Evolutionary conservation across 2,888 invertebrate species (phyloP).

Genomic region (Netelia inedita): DNA sequence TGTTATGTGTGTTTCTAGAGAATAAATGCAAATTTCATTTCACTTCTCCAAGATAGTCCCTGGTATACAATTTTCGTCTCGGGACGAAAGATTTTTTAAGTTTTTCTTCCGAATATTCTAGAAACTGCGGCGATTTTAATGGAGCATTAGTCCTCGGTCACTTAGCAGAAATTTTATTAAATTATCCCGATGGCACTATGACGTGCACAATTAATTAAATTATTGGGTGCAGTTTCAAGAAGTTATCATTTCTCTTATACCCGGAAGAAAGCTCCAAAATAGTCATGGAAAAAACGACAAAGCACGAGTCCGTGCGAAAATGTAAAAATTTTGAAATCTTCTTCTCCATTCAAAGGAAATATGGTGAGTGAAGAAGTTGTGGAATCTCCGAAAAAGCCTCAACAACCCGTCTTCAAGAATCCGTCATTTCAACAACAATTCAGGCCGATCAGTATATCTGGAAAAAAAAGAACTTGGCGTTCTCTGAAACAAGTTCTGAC

Average conservation of each 20-base stretch:
- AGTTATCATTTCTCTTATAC: slow-evolving; percentile 70
- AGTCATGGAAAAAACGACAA: not conserved
- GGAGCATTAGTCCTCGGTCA: slow-evolving; percentile 72
- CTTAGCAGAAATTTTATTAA: slow-evolving; percentile 72
- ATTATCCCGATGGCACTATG: slow-evolving; percentile 69
- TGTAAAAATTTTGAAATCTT: slow-evolving; percentile 13
- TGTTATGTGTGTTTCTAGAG: slow-evolving; percentile 70
- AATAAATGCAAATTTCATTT: slow-evolving; percentile 73
- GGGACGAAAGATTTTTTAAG: not conserved
- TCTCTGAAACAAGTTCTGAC: slow-evolving; percentile 95
- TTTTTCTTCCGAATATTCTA: slow-evolving; percentile 40
- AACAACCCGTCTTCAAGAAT: slow-evolving; percentile 80
- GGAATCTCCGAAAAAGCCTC: slow-evolving; percentile 78
- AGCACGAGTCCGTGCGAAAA: slow-evolving; percentile 11
- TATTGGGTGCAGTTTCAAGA: slow-evolving; percentile 65
- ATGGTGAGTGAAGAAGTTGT: slow-evolving; percentile 81
- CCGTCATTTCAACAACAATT: slow-evolving; percentile 81
- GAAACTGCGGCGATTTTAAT: slow-evolving; percentile 63
- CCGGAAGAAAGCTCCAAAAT: slow-evolving; percentile 52
- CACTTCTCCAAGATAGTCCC: slow-evolving; percentile 71
- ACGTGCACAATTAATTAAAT: slow-evolving; percentile 71
- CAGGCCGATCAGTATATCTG: slow-evolving; percentile 80
- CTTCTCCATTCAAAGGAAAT: slow-evolving; percentile 17
- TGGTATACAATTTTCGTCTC: not conserved
- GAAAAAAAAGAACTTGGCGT: slow-evolving; percentile 94